phyloP scores from a whole-genome alignment of 64 coral and sea anemone genomes.

The Actinia equina region DNA sequence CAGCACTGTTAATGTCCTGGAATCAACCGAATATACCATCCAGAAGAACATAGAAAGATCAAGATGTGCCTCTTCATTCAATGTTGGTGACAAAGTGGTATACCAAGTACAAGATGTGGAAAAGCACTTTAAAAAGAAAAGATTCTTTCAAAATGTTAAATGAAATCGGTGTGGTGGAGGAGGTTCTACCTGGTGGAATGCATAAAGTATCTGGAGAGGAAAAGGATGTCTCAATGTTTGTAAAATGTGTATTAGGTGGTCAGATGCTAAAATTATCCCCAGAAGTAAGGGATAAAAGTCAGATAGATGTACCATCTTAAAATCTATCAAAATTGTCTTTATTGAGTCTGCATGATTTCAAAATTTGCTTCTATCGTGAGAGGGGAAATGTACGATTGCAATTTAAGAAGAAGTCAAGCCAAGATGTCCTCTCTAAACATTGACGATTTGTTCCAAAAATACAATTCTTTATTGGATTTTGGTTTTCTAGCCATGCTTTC shows the following conservation, averaged over 20 bases:
- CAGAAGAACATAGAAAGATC: slow-evolving; percentile 15
- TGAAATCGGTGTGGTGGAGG: background rate
- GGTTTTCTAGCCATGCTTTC: background rate
- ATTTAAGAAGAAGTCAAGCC: background rate
- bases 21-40: slow-evolving; percentile 22
- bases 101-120: background rate
- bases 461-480: background rate
- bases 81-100: background rate
- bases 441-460: background rate
- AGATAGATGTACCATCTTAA: too few relatives aligned
- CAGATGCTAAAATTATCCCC: background rate
- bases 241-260: background rate
- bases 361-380: background rate
- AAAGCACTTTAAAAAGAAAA: background rate
- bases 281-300: too few relatives aligned
- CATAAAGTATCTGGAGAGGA: background rate
- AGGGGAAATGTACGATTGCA: background rate
- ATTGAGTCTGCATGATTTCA: background rate
- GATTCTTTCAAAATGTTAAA: background rate
- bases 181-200: slow-evolving; percentile 11
- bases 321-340: background rate
- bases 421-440: background rate
- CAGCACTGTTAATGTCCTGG: background rate
- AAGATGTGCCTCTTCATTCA: background rate
- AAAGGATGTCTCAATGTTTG: background rate